Evolutionary conservation across 2,797 vertebrate species (phyloP).

Genomic region (Pseudochromis fuscus): DNA sequence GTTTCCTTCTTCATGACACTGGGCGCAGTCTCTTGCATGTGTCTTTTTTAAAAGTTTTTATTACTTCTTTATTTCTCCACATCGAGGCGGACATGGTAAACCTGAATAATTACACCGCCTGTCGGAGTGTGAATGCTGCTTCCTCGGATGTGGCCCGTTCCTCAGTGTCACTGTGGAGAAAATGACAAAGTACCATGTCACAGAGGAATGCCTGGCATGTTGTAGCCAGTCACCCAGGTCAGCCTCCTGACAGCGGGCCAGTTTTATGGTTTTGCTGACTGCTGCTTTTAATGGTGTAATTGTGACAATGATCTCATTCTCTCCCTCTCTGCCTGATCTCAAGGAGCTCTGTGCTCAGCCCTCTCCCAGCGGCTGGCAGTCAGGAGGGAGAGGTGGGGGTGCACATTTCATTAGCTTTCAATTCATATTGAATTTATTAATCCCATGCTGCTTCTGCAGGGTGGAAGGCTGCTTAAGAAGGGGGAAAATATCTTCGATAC

Average conservation of each 20-base stretch:
- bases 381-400: constrained; percentile 57
- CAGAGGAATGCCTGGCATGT: constrained; percentile 74
- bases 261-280: constrained; percentile 74
- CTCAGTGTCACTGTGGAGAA: constrained; percentile 55
- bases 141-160: constrained; percentile 29
- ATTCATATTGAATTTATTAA: constrained; percentile 87
- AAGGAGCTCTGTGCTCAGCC: constrained; percentile 67
- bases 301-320: constrained; percentile 81
- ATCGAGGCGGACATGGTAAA: constrained; percentile 9
- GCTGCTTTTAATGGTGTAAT: constrained; percentile 78
- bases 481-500: constrained; percentile 65
- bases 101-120: constrained; percentile 22
- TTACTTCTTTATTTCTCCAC: neutral
- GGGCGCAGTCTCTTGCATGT: neutral
- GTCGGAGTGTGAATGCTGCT: constrained; percentile 15
- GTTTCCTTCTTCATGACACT: neutral
- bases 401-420: constrained; percentile 83
- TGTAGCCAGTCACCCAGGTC: constrained; percentile 75
- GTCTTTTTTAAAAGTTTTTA: constrained; percentile 10
- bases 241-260: constrained; percentile 68
- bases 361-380: constrained; percentile 67
- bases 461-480: constrained; percentile 72
- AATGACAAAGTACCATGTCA: constrained; percentile 75
- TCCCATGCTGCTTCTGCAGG: constrained; percentile 80
- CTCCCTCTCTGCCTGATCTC: constrained; percentile 60